Evolutionary conservation across 2,888 invertebrate species (phyloP).

Genomic region (Eristalis tenax): DNA sequence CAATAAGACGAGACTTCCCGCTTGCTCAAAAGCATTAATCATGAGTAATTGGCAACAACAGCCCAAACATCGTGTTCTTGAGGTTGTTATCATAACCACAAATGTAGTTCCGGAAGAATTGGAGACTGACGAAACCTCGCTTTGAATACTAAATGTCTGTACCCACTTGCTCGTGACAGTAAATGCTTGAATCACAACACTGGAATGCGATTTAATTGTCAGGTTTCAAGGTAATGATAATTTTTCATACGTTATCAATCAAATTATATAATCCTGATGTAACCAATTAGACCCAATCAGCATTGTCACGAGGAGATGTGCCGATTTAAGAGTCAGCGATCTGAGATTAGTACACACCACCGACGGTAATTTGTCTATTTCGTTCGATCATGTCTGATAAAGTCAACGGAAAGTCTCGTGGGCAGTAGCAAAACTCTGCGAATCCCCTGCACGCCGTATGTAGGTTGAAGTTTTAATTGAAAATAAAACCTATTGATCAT

Average conservation of each 20-base stretch:
- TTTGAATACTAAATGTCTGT: neutral
- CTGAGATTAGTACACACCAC: neutral
- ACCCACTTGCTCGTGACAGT: neutral
- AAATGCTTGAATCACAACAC: neutral
- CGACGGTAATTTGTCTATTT: neutral
- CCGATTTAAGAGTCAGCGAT: neutral
- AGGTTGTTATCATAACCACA: neutral
- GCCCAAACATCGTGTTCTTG: neutral
- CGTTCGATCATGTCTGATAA: neutral
- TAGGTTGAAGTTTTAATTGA: neutral
- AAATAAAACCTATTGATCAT: neutral
- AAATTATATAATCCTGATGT: neutral
- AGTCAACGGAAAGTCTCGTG: neutral
- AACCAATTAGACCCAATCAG: neutral
- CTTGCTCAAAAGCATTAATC: neutral
- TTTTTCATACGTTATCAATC: neutral
- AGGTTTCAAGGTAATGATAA: neutral
- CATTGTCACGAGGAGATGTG: neutral
- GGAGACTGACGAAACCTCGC: neutral
- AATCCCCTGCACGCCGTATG: neutral
- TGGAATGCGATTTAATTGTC: neutral
- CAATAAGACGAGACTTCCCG: neutral
- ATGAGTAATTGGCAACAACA: neutral
- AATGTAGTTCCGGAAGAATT: neutral
- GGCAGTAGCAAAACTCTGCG: neutral